Evolutionary conservation across 1,140 invertebrate species (phyloP), one percentile per base, ranked within the genome.

Genomic region (Copidosoma floridanum): DNA sequence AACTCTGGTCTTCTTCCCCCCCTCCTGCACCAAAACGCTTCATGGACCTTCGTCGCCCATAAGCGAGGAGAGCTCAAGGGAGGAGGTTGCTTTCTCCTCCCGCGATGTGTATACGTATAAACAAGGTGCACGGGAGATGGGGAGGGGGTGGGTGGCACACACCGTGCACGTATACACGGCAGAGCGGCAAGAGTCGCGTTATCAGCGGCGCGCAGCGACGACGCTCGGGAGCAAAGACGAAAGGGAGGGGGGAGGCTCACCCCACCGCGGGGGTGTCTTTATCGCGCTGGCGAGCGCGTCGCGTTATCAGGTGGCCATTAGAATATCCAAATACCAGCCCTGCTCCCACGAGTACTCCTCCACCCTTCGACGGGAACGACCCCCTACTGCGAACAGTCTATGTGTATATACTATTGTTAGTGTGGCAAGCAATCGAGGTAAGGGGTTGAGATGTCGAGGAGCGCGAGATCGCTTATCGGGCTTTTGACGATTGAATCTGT

Each of bases 261-360:
- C 52, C 59, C 41, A 62, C 54, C 71, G 68, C 41, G 57, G 51
- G 53, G 71, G 72, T 74, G 74, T 76, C 75, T 77, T 80, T 80
- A 79, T 80, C 78, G 71, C 70, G 67, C 67, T 67, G 65, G 68
- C 66, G 71, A 75, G 67, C 58, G 66, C 73, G 72, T 75, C 75
- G 75, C 72, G 73, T 78, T 80, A 80, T 80, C 78, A 67, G 74
- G 58, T 64, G 67, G 67, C 74, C 76, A 80, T 80, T 80, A 79
- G 77, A 79, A 79, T 80, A 80, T 79, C 78, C 79, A 79, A 80
- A 80, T 80, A 79, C 75, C 72, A 76, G 35, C 53, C 21, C 26
- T 8, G 5, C 52, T 8, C 37, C 29, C 27, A 3, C 60, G 26
- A 43, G 51, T 58, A 56, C 68, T 47, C 48, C 14, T 55, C 24